These are phyloP conservation scores for Branchipolynoe longqiensis DNA, from an alignment of 2,888 invertebrate species.

Conservation along the genomic window DNA sequence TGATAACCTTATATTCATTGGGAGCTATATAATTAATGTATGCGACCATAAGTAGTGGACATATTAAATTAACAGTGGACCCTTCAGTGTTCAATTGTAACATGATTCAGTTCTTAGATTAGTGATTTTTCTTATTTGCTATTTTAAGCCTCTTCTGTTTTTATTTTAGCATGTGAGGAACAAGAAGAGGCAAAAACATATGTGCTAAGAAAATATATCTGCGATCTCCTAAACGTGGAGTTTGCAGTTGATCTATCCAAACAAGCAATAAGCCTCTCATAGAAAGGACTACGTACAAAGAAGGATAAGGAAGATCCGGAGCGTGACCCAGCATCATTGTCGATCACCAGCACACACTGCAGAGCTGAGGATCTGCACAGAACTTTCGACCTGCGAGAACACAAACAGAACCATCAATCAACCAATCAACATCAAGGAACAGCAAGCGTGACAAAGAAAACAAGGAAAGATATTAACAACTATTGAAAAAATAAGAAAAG, in stretches of 20 bases:
- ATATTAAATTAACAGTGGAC: too few species aligned
- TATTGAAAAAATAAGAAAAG: too few species aligned
- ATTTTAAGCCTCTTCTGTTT: too few species aligned
- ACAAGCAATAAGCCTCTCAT: conserved; percentile 37
- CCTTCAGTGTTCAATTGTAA: neutral
- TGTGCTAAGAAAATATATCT: conserved; percentile 46
- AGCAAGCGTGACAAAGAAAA: conserved; percentile 18
- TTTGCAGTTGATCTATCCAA: conserved; percentile 46
- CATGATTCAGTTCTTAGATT: too few species aligned
- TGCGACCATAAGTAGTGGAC: too few species aligned
- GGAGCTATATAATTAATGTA: too few species aligned
- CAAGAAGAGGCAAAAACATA: conserved; percentile 41
- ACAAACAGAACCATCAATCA: conserved; percentile 29
- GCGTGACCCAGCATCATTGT: conserved; percentile 51
- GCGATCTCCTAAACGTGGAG: conserved; percentile 49
- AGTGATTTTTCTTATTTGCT: too few species aligned
- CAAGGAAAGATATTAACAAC: conserved; percentile 24
- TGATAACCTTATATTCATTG: too few species aligned
- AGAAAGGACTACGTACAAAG: conserved; percentile 25
- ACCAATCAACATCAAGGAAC: conserved; percentile 19
- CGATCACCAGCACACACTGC: conserved; percentile 61
- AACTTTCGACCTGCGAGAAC: conserved; percentile 58
- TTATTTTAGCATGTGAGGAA: conserved; percentile 53
- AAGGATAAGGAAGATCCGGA: conserved; percentile 47
- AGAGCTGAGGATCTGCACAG: conserved; percentile 59